phyloP scores from a whole-genome alignment of 2,113 vertebrate species.

The Gymnogyps californianus region DNA sequence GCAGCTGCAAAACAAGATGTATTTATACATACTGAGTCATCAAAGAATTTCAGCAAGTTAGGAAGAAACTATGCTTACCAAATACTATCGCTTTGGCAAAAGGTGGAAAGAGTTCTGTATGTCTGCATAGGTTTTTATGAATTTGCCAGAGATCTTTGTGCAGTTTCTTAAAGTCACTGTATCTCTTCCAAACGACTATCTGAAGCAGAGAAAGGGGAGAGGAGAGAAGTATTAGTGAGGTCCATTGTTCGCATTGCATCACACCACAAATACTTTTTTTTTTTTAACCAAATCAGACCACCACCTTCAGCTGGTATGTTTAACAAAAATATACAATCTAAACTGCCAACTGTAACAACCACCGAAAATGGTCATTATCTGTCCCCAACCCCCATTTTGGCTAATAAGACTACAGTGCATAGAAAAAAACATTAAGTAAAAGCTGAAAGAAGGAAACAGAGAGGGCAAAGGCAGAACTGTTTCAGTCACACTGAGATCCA shows the following conservation, averaged over 20 bases:
- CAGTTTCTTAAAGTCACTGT: slow-evolving; percentile 97
- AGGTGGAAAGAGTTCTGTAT: slow-evolving; percentile 93
- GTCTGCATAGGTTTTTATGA: slow-evolving; percentile 88
- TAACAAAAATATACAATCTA: background rate
- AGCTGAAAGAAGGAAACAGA: background rate
- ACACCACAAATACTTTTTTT: background rate
- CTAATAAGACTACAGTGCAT: background rate
- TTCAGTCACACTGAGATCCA: background rate
- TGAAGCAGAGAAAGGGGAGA: slow-evolving; percentile 64
- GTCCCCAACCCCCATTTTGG: background rate
- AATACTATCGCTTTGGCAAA: slow-evolving; percentile 97
- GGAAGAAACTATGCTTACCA: slow-evolving; percentile 80
- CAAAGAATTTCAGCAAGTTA: slow-evolving; percentile 13
- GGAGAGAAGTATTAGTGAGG: slow-evolving; percentile 26
- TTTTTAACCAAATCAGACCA: background rate
- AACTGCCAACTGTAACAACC: background rate
- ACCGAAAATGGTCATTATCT: background rate
- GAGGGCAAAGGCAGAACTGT: background rate
- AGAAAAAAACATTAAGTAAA: background rate
- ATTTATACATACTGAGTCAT: background rate
- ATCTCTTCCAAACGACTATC: slow-evolving; percentile 98
- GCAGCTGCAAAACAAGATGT: background rate
- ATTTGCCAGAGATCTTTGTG: slow-evolving; percentile 96
- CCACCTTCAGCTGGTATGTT: background rate
- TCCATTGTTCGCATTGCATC: background rate